A percentile compares a stretch with the other conserved stretches of the same genome.
Conservation (phyloP, 92 coral and sea anemone genomes). For the Diadumene lineata region DNA sequence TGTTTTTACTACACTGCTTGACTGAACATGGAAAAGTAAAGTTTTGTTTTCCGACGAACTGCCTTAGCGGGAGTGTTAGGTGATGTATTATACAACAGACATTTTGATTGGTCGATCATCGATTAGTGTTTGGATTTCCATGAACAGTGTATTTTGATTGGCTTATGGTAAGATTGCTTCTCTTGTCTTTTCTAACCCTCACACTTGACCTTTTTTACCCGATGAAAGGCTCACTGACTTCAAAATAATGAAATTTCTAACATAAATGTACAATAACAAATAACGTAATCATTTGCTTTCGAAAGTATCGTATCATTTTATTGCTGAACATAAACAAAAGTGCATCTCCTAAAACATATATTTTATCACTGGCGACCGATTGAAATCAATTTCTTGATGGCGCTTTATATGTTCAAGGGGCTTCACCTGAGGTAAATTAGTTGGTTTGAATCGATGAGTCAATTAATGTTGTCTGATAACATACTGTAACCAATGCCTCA, state of each 20-base stretch:
- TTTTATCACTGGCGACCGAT: too few relatives aligned
- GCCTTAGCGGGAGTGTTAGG: constrained; percentile 49
- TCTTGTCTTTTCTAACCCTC: constrained; percentile 17
- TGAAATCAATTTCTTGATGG: too few relatives aligned
- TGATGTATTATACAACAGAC: constrained; percentile 20
- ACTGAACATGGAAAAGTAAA: constrained; percentile 23
- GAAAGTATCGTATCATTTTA: too few relatives aligned
- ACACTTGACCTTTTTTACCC: constrained; percentile 37
- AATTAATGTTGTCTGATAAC: background rate
- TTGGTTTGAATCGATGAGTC: background rate
- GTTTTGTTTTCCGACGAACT: constrained; percentile 6
- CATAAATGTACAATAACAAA: constrained; percentile 21
- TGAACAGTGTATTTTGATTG: constrained; percentile 22
- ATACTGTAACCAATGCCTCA: background rate
- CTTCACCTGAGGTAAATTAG: constrained; percentile 29
- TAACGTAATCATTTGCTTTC: background rate
- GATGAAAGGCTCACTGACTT: constrained; percentile 11
- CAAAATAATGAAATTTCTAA: constrained; percentile 14
- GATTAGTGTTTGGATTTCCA: background rate
- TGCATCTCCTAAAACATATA: too few relatives aligned
- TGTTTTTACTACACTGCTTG: constrained; percentile 37
- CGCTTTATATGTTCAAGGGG: too few relatives aligned
- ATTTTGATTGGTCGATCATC: constrained; percentile 38
- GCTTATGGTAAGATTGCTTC: constrained; percentile 1
- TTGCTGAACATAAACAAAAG: too few relatives aligned